Conservation (phyloP, 2,888 invertebrate species). For the Cheilosia vernalis region DNA sequence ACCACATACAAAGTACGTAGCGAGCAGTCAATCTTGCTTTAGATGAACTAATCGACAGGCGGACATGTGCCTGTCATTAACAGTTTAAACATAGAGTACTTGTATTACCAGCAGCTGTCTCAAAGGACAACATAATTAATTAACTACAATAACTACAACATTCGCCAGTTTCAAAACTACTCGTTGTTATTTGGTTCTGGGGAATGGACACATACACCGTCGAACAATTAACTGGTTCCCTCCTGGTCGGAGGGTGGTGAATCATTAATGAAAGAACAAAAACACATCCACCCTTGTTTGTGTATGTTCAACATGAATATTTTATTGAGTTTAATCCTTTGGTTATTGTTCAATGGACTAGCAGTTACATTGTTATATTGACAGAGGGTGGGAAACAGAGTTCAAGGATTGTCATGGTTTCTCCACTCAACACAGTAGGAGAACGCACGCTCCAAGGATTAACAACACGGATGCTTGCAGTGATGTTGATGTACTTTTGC, state of each 20-base stretch:
- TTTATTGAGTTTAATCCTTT: conserved; percentile 11
- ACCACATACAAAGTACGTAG: background rate
- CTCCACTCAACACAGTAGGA: background rate
- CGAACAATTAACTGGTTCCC: background rate
- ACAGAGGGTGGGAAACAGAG: background rate
- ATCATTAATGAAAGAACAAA: conserved; percentile 11
- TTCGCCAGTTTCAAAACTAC: background rate
- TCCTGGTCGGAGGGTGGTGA: background rate
- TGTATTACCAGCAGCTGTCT: background rate
- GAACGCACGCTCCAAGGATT: conserved; percentile 19
- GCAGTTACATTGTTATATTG: background rate
- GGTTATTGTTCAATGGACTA: background rate
- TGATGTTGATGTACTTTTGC: conserved; percentile 80
- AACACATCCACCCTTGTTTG: background rate
- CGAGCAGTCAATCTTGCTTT: conserved; percentile 23
- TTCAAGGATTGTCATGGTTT: background rate
- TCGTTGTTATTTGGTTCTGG: background rate
- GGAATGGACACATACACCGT: background rate
- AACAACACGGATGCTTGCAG: conserved; percentile 10
- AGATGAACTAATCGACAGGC: conserved; percentile 15
- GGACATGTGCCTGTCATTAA: background rate
- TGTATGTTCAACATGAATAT: conserved; percentile 7
- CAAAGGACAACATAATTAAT: conserved; percentile 46
- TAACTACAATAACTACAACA: conserved; percentile 23
- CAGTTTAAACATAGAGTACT: background rate